Evolutionary conservation across 2,888 invertebrate species (phyloP).

Genomic region (Abscondita cerata): DNA sequence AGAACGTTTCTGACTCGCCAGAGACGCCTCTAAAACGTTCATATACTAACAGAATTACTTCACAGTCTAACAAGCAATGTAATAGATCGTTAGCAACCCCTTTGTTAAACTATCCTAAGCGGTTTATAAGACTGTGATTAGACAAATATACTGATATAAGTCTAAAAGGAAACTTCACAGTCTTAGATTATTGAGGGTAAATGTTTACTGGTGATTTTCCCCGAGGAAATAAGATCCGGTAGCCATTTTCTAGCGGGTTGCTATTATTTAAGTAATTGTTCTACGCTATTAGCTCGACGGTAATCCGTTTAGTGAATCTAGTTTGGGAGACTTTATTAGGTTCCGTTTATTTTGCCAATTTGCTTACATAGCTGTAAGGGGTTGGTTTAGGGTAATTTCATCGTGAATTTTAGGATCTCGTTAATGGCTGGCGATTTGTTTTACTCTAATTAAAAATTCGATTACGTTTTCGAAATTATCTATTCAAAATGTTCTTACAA

Average conservation of each 20-base stretch:
- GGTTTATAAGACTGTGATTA: slow-evolving; percentile 40
- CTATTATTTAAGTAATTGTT: slow-evolving; percentile 60
- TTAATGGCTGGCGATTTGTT: not conserved
- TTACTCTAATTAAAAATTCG: not conserved
- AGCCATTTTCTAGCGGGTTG: slow-evolving; percentile 57
- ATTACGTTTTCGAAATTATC: not conserved
- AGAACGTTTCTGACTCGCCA: slow-evolving; percentile 42
- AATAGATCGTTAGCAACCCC: slow-evolving; percentile 54
- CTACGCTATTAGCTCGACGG: slow-evolving; percentile 56
- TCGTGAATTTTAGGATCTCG: not conserved
- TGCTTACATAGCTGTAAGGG: slow-evolving; percentile 28
- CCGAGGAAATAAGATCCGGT: slow-evolving; percentile 57
- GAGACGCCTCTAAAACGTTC: slow-evolving; percentile 36
- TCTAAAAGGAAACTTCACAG: slow-evolving; percentile 17
- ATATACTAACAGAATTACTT: slow-evolving; percentile 42
- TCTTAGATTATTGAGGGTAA: slow-evolving; percentile 42
- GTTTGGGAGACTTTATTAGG: slow-evolving; percentile 49
- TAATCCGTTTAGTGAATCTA: slow-evolving; percentile 58
- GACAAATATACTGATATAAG: not conserved
- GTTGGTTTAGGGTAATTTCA: slow-evolving; percentile 14
- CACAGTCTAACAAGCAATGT: slow-evolving; percentile 50
- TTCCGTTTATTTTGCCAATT: slow-evolving; percentile 39
- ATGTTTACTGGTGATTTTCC: slow-evolving; percentile 55
- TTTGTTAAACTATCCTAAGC: slow-evolving; percentile 51
- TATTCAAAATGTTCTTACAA: not conserved